Evolutionary conservation across 2,113 vertebrate species (phyloP).

Genomic region (Excalfactoria chinensis): DNA sequence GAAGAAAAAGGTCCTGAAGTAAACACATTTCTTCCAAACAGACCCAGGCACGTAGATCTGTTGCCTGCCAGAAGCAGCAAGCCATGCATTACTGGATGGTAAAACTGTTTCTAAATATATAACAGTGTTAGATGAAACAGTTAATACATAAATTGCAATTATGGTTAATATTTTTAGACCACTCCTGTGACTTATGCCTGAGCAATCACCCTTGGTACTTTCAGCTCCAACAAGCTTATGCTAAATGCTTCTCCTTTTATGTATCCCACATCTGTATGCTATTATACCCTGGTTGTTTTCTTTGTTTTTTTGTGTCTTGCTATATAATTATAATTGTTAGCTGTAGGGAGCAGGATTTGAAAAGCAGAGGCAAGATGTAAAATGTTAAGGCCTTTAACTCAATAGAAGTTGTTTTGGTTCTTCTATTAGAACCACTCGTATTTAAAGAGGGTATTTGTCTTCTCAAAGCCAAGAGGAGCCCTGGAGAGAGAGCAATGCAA

Average conservation of each 20-base stretch:
- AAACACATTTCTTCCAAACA: conserved; percentile 34
- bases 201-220: conserved; percentile 30
- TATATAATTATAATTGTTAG: conserved; percentile 29
- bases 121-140: background rate
- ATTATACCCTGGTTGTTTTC: background rate
- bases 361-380: background rate
- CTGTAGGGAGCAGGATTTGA: conserved; percentile 1
- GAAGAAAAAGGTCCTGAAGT: background rate
- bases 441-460: background rate
- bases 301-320: background rate
- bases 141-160: conserved; percentile 56
- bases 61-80: conserved; percentile 1
- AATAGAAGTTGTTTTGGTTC: background rate
- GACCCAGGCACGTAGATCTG: background rate
- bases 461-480: background rate
- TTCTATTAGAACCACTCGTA: background rate
- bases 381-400: background rate
- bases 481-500: background rate
- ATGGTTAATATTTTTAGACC: conserved; percentile 65
- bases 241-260: conserved; percentile 27
- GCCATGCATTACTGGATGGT: background rate
- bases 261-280: background rate
- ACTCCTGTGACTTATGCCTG: conserved; percentile 11
- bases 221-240: conserved; percentile 25
- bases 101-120: conserved; percentile 40